Percentiles rank a stretch among this genome's conserved stretches.
These are phyloP conservation scores for Chrysolina oricalcia DNA, from an alignment of 2,888 invertebrate genomes.

Conservation along the genomic window DNA sequence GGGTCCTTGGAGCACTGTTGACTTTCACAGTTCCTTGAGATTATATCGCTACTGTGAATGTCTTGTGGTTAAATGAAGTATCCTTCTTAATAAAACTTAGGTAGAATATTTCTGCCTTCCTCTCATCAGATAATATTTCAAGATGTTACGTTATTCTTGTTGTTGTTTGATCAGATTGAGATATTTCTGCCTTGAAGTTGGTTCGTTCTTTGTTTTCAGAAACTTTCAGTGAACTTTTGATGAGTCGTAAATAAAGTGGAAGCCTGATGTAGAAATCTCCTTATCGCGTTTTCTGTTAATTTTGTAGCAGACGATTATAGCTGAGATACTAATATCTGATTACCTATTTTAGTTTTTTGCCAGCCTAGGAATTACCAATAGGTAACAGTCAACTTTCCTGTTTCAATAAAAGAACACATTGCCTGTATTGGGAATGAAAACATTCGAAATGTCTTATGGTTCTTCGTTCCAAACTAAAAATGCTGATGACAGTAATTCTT, in stretches of 20 bases:
- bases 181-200: constrained; percentile 3
- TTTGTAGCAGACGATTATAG: no score
- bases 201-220: constrained; percentile 7
- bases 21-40: constrained; percentile 4
- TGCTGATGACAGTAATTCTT: no score
- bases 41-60: constrained; percentile 1
- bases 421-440: no score
- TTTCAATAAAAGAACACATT: no score
- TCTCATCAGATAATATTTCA: background rate
- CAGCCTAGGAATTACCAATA: no score
- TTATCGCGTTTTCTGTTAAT: background rate
- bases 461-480: no score
- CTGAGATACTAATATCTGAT: background rate
- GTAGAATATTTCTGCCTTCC: background rate
- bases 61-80: background rate
- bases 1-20: background rate
- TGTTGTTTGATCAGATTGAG: constrained; percentile 9
- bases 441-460: no score
- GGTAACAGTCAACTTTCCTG: no score
- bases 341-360: no score
- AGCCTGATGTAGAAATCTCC: constrained; percentile 8
- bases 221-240: background rate
- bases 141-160: constrained; percentile 17
- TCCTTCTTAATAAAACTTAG: background rate
- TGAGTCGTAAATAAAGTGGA: background rate